Base-by-base conservation (phyloP, 2,113 vertebrate species). In the Toxotes jaculatrix region DNA sequence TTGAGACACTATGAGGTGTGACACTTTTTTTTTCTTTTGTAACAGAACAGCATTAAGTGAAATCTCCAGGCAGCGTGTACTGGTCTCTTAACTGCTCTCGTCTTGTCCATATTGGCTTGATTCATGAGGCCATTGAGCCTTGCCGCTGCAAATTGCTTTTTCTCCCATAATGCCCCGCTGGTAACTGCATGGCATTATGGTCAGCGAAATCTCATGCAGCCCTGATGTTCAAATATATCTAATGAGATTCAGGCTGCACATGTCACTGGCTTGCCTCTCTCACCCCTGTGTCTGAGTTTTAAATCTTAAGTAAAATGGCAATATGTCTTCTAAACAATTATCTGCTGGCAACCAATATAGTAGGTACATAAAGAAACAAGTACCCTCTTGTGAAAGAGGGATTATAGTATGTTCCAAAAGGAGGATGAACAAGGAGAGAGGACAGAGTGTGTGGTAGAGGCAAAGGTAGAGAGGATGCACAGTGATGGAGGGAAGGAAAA, bases 51-150 rank as follows among this genome's bases (percentile, higher is more conserved):
- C 83, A 86, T 90, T 89, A 88, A 84, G 81, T 86, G 77, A 83
- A 84, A 88, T 87, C 87, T 90, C 88, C 77, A 77, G 85, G 87
- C 86, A 38, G 77, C 67, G 8, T 70, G 85, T 36, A 36, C 62
- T 42, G 62, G 79, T 86, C 84, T 84, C 88, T 84, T 87, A 88
- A 85, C 86, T 75, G 85, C 82, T 74, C 80, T 68, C 45, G 74
- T 57, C 85, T 83, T 83, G 86, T 84, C 84, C 80, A 56, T 85
- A 91, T 85, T 77, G 86, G 76, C 77, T 86, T 91, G 91, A 93
- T 93, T 91, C 88, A 92, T 82, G 84, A 89, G 90, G 80, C 90
- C 92, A 83, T 92, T 88, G 88, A 91, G 92, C 88, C 85, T 83
- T 59, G 80, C 87, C n/a, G 77, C 85, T 61, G 89, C 80, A 92